Base-by-base conservation (phyloP, 2,113 vertebrate species). In the Ramphastos sulfuratus region DNA sequence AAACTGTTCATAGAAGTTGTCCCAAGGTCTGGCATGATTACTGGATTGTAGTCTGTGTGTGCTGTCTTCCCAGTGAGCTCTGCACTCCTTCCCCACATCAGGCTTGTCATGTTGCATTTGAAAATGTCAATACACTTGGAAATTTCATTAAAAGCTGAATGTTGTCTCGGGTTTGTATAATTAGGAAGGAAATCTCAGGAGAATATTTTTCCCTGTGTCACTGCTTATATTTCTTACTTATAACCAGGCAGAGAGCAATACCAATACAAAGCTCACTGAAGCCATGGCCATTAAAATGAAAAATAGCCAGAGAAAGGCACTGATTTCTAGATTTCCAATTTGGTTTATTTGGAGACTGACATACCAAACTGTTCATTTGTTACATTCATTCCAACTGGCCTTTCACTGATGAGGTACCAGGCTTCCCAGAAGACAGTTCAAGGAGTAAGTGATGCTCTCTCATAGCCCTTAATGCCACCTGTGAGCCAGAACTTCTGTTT, bases 111-210 rank as follows among this genome's bases (percentile, higher is more conserved):
- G 61, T 50, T 23, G 23, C 23, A 14, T 88, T 90, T 71, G 54
- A 83, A 90, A 90, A 88, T 64, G 61, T 84, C 85, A 61, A 37
- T 78, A 84, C 5, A 2, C 61, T 67, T 86, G 73, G 77, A 93
- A 92, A 69, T 92, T 56, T 72, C 73, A 84, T 94, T 92, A 84
- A 94, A 92, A 84, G 67, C 61, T 78, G 71, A 90, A 78, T 0
- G 0, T 95, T 87, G 39, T 83, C 85, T 92, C 81, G 50, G 44
- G n/a, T 65, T 92, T 93, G 48, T 58, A 28, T 90, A 86, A 78
- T 78, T 86, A 75, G 70, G 58, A 44, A 72, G 63, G 44, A 84
- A 92, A 65, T 72, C 83, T 83, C 61, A 1, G 16, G 30, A 58
- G 77, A 60, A 61, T 90, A 54, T 56, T 90, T 88, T 72, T 88